Evolutionary conservation across 2,888 invertebrate species (phyloP), one percentile per base, ranked within the genome.

Genomic region (Heliconius cydno): DNA sequence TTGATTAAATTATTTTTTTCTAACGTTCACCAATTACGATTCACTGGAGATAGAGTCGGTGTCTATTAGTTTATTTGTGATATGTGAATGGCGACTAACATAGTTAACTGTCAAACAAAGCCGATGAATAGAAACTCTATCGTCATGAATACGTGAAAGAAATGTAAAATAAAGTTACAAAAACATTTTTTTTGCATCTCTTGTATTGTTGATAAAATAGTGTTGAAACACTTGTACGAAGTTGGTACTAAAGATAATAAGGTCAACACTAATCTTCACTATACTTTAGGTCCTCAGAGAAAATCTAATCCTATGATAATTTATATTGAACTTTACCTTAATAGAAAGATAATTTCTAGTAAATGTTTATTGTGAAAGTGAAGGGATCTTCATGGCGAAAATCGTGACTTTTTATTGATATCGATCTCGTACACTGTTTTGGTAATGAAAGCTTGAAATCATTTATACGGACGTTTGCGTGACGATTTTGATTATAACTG

Each of bases 1-100:
- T 84, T 84, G 85, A 87, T 88, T 88, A 88, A 91, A 92, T 92
- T 90, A 87, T 85, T 90, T 93, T 92, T 87, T 91, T 91, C 89
- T 91, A 91, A 90, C 68, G 30, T 68, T 77, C 70, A 76, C 70
- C 75, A 80, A 77, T 85, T 86, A 86, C 85, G 86, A 84, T 82
- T 72, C 38, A 70, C 38, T 10, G 63, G 28, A 68, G 89, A 90
- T 90, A 90, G 85, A 88, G 87, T 88, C 87, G 88, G 85, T 83
- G 84, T 84, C 83, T 81, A 83, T 84, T 84, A 85, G 84, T 88
- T 87, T 82, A 77, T 77, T 87, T 81, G 78, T 79, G 80, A 75
- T 30, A 66, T 66, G 65, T n/a, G 75, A 75, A 75, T 75, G 63
- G 75, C 28, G 41, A 63, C 74, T 76, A 65, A 38, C 66, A 10